Conservation (phyloP, 2,113 vertebrate species). For the Antechinus flavipes region DNA sequence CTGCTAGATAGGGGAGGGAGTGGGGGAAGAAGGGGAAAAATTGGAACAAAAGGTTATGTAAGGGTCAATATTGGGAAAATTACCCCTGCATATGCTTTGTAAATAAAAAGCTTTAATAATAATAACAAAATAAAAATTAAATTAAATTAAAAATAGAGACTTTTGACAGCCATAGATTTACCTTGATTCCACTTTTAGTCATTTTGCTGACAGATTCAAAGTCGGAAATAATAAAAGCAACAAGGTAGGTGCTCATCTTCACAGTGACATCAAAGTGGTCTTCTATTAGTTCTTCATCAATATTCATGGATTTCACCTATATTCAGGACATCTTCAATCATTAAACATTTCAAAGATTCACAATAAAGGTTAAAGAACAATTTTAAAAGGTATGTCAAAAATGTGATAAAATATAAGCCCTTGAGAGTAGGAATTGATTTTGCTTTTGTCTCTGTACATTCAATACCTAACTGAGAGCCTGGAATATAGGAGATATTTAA, state of each 20-base stretch:
- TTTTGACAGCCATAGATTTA: slow-evolving; percentile 70
- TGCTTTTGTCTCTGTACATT: not conserved
- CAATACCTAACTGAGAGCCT: not conserved
- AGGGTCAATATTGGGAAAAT: too few species aligned
- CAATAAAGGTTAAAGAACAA: not conserved
- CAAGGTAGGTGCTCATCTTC: slow-evolving; percentile 95
- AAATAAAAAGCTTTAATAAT: too few species aligned
- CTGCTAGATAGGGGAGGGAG: too few species aligned
- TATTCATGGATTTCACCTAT: slow-evolving; percentile 87
- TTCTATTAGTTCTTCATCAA: slow-evolving; percentile 88
- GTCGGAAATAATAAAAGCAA: slow-evolving; percentile 94
- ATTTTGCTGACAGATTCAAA: slow-evolving; percentile 92
- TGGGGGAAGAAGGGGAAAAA: too few species aligned
- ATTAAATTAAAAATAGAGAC: not conserved
- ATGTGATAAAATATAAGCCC: not conserved
- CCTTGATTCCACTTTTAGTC: slow-evolving; percentile 90
- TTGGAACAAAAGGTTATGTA: too few species aligned
- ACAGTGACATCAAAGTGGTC: slow-evolving; percentile 93
- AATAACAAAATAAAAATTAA: too few species aligned
- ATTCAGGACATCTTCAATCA: slow-evolving; percentile 47
- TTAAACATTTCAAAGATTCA: not conserved
- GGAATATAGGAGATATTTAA: not conserved
- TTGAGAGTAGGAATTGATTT: not conserved
- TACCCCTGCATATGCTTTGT: too few species aligned
- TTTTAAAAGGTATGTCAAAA: not conserved